phyloP scores from a whole-genome alignment of 2,888 invertebrate genomes.

The Rotaria socialis region DNA sequence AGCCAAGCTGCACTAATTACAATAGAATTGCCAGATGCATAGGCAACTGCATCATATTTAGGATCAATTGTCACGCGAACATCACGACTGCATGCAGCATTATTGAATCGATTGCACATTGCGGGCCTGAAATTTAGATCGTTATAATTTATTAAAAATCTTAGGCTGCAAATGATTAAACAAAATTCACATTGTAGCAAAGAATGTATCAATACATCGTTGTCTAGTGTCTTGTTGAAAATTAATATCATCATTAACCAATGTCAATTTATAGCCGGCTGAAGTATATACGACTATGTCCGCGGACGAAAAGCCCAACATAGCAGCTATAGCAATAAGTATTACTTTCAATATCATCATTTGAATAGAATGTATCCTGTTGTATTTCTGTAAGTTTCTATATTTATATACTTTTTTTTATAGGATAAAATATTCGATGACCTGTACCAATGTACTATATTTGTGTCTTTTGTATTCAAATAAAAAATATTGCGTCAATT shows the following conservation, averaged over 20 bases:
- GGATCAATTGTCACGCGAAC: neutral
- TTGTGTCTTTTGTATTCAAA: no score
- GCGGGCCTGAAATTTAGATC: neutral
- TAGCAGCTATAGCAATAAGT: neutral
- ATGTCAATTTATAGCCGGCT: neutral
- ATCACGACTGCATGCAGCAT: neutral
- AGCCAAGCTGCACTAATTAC: constrained; percentile 7
- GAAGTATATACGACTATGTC: neutral
- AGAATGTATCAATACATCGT: neutral
- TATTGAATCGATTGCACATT: neutral
- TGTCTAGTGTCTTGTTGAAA: neutral
- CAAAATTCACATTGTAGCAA: neutral
- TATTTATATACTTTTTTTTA: no score
- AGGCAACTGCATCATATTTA: neutral
- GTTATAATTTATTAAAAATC: no score
- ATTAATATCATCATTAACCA: neutral
- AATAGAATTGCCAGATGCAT: neutral
- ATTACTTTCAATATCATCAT: neutral
- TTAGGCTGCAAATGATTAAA: neutral
- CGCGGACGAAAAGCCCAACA: neutral
- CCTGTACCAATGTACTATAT: no score
- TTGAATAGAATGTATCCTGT: neutral
- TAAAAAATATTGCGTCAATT: no score
- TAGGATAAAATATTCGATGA: no score
- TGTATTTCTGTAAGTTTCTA: no score